Evolutionary conservation across 1,140 invertebrate genomes (phyloP).

Genomic region (Heliconius eleuchia): DNA sequence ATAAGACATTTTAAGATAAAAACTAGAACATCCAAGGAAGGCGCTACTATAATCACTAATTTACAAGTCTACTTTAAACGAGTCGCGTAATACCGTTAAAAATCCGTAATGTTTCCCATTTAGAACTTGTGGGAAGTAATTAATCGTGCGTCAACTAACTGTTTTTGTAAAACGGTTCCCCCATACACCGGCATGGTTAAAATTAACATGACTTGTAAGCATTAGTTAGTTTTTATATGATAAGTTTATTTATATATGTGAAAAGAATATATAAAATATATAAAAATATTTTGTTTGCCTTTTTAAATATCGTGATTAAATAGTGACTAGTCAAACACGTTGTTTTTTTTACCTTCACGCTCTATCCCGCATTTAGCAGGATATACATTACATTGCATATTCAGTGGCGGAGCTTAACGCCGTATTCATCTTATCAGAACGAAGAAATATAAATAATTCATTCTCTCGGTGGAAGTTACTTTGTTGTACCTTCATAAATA

Average conservation of each 20-base stretch:
- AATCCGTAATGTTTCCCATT: slow-evolving; percentile 6
- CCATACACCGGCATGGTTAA: slow-evolving; percentile 1
- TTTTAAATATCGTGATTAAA: too few species aligned
- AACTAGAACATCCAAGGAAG: not conserved
- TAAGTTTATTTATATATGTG: not conserved
- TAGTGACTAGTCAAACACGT: too few species aligned
- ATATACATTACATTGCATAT: too few species aligned
- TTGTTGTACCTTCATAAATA: too few species aligned
- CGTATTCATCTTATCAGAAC: too few species aligned
- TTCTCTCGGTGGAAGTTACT: too few species aligned
- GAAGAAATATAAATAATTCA: too few species aligned
- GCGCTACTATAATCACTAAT: not conserved
- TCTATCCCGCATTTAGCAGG: too few species aligned
- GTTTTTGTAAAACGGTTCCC: not conserved
- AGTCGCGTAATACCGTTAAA: slow-evolving; percentile 5
- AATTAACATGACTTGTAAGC: not conserved
- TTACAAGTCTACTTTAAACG: not conserved
- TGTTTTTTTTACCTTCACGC: too few species aligned
- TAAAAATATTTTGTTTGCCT: too few species aligned
- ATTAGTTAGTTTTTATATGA: not conserved
- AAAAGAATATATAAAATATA: too few species aligned
- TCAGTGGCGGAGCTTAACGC: too few species aligned
- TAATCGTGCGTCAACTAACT: slow-evolving; percentile 1
- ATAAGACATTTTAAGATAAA: not conserved
- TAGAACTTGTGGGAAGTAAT: not conserved